These are phyloP conservation scores for Mormyrus proboscirostris DNA, from an alignment of 2,797 vertebrate species.

Conservation along the genomic window DNA sequence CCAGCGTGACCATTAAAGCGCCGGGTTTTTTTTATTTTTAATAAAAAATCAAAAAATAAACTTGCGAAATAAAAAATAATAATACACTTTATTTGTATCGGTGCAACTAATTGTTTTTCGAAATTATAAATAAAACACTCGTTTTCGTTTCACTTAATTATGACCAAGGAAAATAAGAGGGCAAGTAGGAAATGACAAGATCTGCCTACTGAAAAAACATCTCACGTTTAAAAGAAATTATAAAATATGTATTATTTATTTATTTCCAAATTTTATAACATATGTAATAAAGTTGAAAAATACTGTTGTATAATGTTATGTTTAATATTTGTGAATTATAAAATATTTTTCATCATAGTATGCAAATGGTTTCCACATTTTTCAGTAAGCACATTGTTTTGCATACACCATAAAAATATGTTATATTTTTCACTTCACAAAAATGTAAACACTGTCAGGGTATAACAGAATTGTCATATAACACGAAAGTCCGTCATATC, in stretches of 20 bases:
- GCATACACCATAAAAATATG: not conserved
- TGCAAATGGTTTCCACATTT: not conserved
- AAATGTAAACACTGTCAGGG: not conserved
- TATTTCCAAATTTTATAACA: not conserved
- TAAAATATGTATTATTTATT: not conserved
- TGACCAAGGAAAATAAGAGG: not conserved
- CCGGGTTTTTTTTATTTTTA: not conserved
- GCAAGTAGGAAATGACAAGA: not conserved
- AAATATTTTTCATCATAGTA: not conserved
- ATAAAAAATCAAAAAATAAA: not conserved
- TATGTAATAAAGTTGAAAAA: not conserved
- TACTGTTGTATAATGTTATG: not conserved
- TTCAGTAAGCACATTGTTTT: not conserved
- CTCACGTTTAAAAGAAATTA: not conserved
- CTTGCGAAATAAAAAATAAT: not conserved
- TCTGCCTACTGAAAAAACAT: not conserved
- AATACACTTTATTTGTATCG: not conserved
- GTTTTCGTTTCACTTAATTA: not conserved
- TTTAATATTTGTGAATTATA: not conserved
- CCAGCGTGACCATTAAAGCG: not conserved
- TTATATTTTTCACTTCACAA: not conserved
- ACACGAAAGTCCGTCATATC: not conserved
- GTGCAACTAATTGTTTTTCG: not conserved
- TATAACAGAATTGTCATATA: not conserved
- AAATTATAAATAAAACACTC: not conserved